Evolutionary conservation across 2,888 invertebrate genomes (phyloP), one percentile per base, ranked within the genome.

Genomic region (Lasioglossum zephyrum): DNA sequence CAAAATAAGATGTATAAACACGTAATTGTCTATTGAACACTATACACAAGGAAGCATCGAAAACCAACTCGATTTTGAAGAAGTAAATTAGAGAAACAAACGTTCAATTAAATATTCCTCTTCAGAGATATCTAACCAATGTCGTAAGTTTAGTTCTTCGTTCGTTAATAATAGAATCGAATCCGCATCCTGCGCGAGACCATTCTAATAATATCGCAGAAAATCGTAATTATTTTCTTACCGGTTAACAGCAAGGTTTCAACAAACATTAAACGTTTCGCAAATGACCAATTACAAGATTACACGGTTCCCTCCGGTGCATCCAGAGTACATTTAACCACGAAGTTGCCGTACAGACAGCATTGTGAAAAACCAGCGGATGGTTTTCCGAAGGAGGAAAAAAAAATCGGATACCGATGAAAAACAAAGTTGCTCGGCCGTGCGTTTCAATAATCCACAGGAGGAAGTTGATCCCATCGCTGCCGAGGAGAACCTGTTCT

Each of bases 401-500:
- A 31, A 44, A 41, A 36, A 36, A 5, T 18, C 31, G 13, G 6
- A 63, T 1, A 9, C 4, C 26, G 75, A 11, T 41, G n/a, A 63
- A 63, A 63, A 41, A 60, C n/a, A 8, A 6, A 60, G 39, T 26
- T 39, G 39, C 26, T 44, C 16, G 18, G 2, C 13, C 26, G n/a
- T 22, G 0, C 26, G 60, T 69, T 74, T 74, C 8, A 39, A 72
- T 74, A 80, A 47, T 44, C 63, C 72, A 8, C 39, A 36, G 22
- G 53, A 83, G 82, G 60, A 72, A 41, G 57, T 81, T 81, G 73
- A 60, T 77, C 73, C 69, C 77, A 77, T 81, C 84, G 41, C n/a
- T 39, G 47, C 49, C 49, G 49, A 22, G 47, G 66, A n/a, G 77
- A 84, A 84, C 84, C 84, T 69, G 84, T 84, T 84, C 84, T 31